Base-by-base conservation (phyloP, 92 coral and sea anemone genomes). In the Parazoanthus swiftii region DNA sequence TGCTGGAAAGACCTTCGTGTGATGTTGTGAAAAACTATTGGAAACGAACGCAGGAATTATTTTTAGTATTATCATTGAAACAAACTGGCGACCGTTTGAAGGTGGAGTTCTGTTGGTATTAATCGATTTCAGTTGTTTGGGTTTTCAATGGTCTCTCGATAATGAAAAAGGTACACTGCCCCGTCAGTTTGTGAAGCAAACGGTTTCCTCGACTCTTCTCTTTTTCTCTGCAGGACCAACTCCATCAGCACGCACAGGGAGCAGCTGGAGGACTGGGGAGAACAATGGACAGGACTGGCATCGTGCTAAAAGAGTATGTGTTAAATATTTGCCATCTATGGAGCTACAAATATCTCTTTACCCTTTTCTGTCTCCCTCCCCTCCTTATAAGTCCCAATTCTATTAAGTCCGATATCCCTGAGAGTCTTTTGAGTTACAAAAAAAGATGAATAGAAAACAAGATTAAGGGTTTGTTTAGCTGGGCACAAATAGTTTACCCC, bases 141-240 rank as follows among this genome's bases (percentile, higher is more conserved):
- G 46, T 14, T 8, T 35, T 74, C 42, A 1, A n/a, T 35, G 20
- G 9, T 72, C 4, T 33, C 76, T 36, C 15, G 7, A 72, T 20
- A 26, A 23, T 2, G 11, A n/a, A 33, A 9, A 5, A 36, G 10
- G 21, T 11, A 13, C 9, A 20, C 42, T 63, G 70, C 6, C 21
- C 70, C 70, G 26, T 20, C 25, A 5, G 70, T 18, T 63, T 20
- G 16, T 54, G 59, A 11, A 18, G 14, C 59, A 54, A 54, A 42
- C 59, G 5, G 35, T 56, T 39, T 36, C 13, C 8, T 38, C 8
- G 51, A 46, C 42, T 38, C 42, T 46, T 5, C 51, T 46, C 51
- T 11, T 6, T 83, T 84, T 23, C 43, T 74, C 80, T 65, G 35
- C 89, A 91, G 93, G 74, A 80, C 59, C 89, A 91, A 86, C 85